These are phyloP conservation scores for Zaprionus lachaisei DNA, from an alignment of 1,140 invertebrate genomes.

Conservation along the genomic window DNA sequence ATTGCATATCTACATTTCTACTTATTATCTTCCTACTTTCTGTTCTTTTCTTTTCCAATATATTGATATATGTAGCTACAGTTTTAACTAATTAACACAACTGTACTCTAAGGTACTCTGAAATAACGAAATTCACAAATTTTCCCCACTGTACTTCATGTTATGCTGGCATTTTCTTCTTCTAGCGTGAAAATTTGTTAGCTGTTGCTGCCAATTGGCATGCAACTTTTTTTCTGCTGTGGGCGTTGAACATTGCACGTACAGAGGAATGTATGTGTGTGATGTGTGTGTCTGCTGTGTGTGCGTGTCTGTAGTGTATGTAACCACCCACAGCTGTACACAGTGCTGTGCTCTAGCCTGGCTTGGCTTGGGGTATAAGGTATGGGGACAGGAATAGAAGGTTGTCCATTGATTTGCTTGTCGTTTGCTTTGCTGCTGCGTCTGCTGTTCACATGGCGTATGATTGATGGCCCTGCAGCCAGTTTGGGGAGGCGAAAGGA, in stretches of 20 bases:
- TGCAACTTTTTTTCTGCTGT: slow-evolving; percentile 61
- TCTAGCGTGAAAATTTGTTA: slow-evolving; percentile 43
- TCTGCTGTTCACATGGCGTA: slow-evolving; percentile 76
- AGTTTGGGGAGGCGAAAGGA: not conserved
- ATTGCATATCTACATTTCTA: too few species aligned
- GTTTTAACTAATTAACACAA: not conserved
- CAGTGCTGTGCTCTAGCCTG: slow-evolving; percentile 15
- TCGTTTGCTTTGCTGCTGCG: slow-evolving; percentile 30
- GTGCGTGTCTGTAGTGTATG: slow-evolving; percentile 16
- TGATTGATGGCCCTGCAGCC: slow-evolving; percentile 75
- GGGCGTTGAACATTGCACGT: slow-evolving; percentile 43
- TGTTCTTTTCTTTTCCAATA: too few species aligned
- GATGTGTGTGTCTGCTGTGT: slow-evolving; percentile 10
- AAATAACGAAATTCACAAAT: not conserved
- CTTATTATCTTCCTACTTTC: too few species aligned
- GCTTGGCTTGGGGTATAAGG: not conserved
- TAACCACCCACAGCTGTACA: slow-evolving; percentile 34
- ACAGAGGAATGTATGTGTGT: slow-evolving; percentile 5
- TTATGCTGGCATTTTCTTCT: slow-evolving; percentile 11
- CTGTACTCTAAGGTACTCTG: not conserved
- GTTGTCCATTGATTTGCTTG: slow-evolving; percentile 60
- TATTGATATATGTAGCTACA: not conserved
- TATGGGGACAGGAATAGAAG: not conserved
- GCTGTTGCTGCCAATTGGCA: slow-evolving; percentile 59
- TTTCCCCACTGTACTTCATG: not conserved